Conservation (phyloP, 1,140 invertebrate species). For the Sitophilus oryzae region DNA sequence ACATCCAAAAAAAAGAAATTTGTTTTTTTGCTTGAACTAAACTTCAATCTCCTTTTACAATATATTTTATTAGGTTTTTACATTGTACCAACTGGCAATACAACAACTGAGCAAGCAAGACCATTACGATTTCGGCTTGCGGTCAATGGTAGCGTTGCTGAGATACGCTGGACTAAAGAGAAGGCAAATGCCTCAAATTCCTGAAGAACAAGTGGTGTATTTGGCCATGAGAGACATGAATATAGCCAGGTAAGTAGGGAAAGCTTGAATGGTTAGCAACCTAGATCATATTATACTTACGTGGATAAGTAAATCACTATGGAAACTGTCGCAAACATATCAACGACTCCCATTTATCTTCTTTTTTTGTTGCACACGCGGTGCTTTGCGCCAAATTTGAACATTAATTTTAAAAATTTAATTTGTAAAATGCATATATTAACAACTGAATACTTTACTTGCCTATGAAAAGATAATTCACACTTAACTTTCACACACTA, state of each 20-base stretch:
- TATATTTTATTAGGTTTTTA: slow-evolving; percentile 52
- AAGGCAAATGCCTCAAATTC: slow-evolving; percentile 58
- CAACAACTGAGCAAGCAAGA: slow-evolving; percentile 72
- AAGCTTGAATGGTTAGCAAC: neutral
- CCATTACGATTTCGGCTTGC: slow-evolving; percentile 83
- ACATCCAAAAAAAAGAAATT: slow-evolving; percentile 2
- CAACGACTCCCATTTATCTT: too few relatives aligned
- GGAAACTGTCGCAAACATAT: too few relatives aligned
- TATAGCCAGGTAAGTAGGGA: slow-evolving; percentile 51
- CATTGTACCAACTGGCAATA: slow-evolving; percentile 63
- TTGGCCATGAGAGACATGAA: slow-evolving; percentile 87
- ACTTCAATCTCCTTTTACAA: neutral
- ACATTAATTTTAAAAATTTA: too few relatives aligned
- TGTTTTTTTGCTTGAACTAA: slow-evolving; percentile 1
- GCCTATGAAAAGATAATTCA: too few relatives aligned
- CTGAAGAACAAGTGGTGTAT: slow-evolving; percentile 71
- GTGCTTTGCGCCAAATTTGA: too few relatives aligned
- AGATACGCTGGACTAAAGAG: slow-evolving; percentile 77
- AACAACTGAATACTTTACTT: too few relatives aligned
- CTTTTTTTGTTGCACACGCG: too few relatives aligned
- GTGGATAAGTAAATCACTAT: too few relatives aligned
- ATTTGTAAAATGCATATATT: too few relatives aligned
- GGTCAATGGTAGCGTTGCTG: slow-evolving; percentile 77
- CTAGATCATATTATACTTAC: too few relatives aligned
- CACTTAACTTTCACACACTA: neutral